phyloP scores from a whole-genome alignment of 2,797 vertebrate species.

The Propithecus deckenii region DNA sequence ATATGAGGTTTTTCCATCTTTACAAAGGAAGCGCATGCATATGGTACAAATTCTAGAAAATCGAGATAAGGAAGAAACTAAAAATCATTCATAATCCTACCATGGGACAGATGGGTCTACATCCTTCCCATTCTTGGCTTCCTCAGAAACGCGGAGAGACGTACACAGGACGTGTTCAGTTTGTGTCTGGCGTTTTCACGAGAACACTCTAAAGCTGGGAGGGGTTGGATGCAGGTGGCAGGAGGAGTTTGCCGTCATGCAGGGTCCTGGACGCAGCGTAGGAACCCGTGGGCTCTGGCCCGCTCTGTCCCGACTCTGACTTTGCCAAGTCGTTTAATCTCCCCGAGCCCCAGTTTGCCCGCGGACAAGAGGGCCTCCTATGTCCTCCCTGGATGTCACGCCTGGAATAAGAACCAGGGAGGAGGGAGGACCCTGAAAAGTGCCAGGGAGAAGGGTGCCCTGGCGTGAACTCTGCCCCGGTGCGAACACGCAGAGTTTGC shows the following conservation, averaged over 20 bases:
- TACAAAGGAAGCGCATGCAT: background rate
- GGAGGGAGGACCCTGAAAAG: background rate
- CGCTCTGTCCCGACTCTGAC: background rate
- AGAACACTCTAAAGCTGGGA: background rate
- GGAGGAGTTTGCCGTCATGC: conserved; percentile 35
- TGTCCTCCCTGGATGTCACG: background rate
- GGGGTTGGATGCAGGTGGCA: conserved; percentile 20
- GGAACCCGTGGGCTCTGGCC: conserved; percentile 15
- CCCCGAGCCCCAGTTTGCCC: fast-evolving
- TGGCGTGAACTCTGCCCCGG: background rate
- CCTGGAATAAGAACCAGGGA: background rate
- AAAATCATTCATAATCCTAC: background rate
- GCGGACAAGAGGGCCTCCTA: background rate
- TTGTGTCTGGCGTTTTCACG: too few species aligned
- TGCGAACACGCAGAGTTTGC: background rate
- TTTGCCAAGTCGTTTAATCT: background rate
- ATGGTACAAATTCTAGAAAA: background rate
- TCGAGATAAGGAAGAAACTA: background rate
- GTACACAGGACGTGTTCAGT: fast-evolving
- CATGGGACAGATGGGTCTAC: background rate
- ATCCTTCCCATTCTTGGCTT: too few species aligned
- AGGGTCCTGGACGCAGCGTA: conserved; percentile 46
- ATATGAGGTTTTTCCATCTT: background rate
- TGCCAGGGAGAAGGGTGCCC: background rate
- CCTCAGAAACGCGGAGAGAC: background rate